phyloP scores from a whole-genome alignment of 1,140 invertebrate species.

The Drosophila setifemur region DNA sequence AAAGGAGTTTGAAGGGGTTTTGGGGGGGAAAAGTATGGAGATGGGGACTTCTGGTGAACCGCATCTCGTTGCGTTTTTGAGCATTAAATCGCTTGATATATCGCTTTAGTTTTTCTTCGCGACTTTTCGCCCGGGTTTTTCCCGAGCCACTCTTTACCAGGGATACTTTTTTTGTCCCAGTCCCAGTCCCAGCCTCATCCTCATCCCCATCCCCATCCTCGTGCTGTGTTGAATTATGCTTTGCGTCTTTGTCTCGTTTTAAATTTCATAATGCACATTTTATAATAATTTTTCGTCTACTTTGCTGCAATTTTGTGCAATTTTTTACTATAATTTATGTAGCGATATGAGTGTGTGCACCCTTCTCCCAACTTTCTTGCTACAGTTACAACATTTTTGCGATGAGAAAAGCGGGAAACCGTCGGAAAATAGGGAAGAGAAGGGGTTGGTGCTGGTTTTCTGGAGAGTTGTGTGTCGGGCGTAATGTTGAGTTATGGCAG shows the following conservation, averaged over 20 bases:
- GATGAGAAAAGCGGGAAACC: constrained; percentile 23
- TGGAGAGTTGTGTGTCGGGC: constrained; percentile 37
- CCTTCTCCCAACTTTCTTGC: constrained; percentile 45
- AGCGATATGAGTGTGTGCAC: constrained; percentile 28
- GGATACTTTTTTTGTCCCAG: constrained; percentile 16
- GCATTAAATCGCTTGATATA: constrained; percentile 80
- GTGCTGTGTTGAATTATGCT: constrained; percentile 60
- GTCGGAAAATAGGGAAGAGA: not conserved
- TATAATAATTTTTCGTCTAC: constrained; percentile 80
- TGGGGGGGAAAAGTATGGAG: not conserved
- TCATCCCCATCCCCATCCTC: too few relatives aligned
- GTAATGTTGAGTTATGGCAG: constrained; percentile 81
- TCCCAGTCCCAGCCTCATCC: constrained; percentile 6
- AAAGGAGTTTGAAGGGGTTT: not conserved
- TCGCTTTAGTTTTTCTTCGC: constrained; percentile 41
- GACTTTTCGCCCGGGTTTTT: constrained; percentile 46
- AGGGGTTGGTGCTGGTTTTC: too few relatives aligned
- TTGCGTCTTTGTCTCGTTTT: constrained; percentile 72
- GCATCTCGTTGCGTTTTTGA: constrained; percentile 62
- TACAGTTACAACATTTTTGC: constrained; percentile 58
- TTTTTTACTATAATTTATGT: constrained; percentile 76
- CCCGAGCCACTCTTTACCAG: constrained; percentile 15
- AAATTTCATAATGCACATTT: constrained; percentile 81
- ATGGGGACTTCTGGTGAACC: constrained; percentile 30
- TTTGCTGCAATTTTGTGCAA: constrained; percentile 76